Conservation (phyloP, 2,113 vertebrate genomes). For the Eleginops maclovinus region DNA sequence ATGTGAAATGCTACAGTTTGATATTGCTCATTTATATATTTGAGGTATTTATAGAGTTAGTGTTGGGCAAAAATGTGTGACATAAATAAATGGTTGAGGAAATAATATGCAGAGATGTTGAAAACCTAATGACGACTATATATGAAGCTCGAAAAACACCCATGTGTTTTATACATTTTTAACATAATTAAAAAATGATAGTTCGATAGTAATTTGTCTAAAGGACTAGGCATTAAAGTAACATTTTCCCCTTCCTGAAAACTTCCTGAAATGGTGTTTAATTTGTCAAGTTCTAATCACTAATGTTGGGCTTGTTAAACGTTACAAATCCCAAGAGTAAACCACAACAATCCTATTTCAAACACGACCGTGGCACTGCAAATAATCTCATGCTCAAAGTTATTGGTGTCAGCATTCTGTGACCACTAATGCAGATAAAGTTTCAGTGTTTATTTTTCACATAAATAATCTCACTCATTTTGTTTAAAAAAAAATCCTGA, state of each 20-base stretch:
- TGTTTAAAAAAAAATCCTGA: conserved; percentile 24
- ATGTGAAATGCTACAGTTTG: neutral
- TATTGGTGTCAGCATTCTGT: conserved; percentile 64
- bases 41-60: neutral
- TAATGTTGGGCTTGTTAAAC: neutral
- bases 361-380: conserved; percentile 8
- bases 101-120: neutral
- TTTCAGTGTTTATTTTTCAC: conserved; percentile 76
- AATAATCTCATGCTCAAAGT: conserved; percentile 38
- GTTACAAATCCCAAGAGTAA: conserved; percentile 4
- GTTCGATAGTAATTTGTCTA: neutral
- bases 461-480: conserved; percentile 68
- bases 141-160: no score
- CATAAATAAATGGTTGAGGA: neutral
- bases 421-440: conserved; percentile 67
- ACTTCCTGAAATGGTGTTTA: neutral
- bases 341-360: conserved; percentile 44
- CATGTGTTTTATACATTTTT: no score
- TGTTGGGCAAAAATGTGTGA: neutral
- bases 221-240: neutral
- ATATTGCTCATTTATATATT: neutral
- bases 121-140: neutral
- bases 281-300: conserved; percentile 7
- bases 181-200: neutral
- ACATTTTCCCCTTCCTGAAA: neutral